A percentile compares a stretch with the other conserved stretches of the same genome.
phyloP scores from a whole-genome alignment of 2,797 vertebrate genomes.

The Arnoldichthys spilopterus region DNA sequence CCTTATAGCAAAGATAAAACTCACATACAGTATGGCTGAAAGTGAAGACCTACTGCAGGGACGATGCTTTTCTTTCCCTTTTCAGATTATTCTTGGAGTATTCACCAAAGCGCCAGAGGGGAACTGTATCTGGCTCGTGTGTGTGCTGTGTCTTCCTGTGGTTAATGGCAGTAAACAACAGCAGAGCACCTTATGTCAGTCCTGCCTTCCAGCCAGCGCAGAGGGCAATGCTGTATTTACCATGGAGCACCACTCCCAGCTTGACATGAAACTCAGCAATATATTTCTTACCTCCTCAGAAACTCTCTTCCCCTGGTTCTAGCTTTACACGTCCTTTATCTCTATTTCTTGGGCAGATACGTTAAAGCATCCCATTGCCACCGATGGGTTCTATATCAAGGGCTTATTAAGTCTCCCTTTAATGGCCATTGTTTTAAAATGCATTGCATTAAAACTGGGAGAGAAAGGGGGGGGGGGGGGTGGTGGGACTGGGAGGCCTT shows the following conservation, averaged over 20 bases:
- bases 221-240: constrained; percentile 22
- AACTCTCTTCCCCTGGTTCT: background rate
- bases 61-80: background rate
- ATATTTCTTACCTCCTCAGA: background rate
- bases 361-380: constrained; percentile 35
- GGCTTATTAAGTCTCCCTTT: constrained; percentile 47
- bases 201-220: constrained; percentile 1
- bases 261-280: constrained; percentile 10
- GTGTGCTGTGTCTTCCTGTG: constrained; percentile 16
- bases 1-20: background rate
- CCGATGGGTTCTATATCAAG: constrained; percentile 56
- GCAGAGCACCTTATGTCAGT: constrained; percentile 26
- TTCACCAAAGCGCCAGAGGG: background rate
- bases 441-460: constrained; percentile 46
- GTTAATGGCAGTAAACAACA: constrained; percentile 28
- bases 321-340: background rate
- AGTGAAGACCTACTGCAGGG: background rate
- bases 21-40: background rate
- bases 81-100: background rate
- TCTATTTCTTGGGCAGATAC: constrained; percentile 26
- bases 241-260: background rate
- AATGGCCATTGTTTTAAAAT: constrained; percentile 60
- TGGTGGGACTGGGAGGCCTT: too few species aligned
- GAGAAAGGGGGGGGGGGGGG: constrained; percentile 35
- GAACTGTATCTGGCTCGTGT: background rate